phyloP scores from a whole-genome alignment of 2,113 vertebrate species.

The Oostethus manadensis region DNA sequence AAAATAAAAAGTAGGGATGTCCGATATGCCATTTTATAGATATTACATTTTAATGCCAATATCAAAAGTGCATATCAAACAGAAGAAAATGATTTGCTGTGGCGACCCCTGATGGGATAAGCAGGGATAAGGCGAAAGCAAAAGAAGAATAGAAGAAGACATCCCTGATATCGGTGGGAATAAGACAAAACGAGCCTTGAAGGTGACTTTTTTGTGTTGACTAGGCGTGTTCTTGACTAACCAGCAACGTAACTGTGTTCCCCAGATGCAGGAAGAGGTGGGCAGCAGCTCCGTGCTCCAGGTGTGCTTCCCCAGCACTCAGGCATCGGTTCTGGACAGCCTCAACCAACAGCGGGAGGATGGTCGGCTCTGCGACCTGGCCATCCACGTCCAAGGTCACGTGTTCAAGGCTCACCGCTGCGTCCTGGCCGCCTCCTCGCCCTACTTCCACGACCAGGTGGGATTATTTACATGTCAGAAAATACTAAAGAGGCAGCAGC shows the following conservation, averaged over 20 bases:
- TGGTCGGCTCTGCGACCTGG: slow-evolving; percentile 79
- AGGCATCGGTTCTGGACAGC: slow-evolving; percentile 79
- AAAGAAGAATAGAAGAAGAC: too few species aligned
- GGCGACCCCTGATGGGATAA: too few species aligned
- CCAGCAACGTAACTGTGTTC: neutral
- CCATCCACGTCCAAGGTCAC: slow-evolving; percentile 79
- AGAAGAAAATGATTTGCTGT: too few species aligned
- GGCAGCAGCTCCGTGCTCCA: slow-evolving; percentile 72
- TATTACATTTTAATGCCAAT: too few species aligned
- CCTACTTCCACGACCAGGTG: slow-evolving; percentile 84
- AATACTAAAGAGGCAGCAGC: neutral
- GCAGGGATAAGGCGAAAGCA: too few species aligned
- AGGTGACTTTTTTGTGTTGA: neutral
- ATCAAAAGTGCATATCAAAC: too few species aligned
- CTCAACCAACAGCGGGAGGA: slow-evolving; percentile 86
- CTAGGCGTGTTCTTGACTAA: too few species aligned
- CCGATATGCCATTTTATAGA: too few species aligned
- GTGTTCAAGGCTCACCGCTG: slow-evolving; percentile 79
- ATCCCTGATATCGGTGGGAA: too few species aligned
- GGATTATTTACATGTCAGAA: neutral
- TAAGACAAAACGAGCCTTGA: neutral
- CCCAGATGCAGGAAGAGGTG: slow-evolving; percentile 61
- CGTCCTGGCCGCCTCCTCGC: slow-evolving; percentile 78
- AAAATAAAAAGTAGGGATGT: too few species aligned
- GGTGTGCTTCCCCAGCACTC: slow-evolving; percentile 82